These are phyloP conservation scores for Lampris incognitus DNA, from an alignment of 2,113 vertebrate genomes.

Conservation along the genomic window DNA sequence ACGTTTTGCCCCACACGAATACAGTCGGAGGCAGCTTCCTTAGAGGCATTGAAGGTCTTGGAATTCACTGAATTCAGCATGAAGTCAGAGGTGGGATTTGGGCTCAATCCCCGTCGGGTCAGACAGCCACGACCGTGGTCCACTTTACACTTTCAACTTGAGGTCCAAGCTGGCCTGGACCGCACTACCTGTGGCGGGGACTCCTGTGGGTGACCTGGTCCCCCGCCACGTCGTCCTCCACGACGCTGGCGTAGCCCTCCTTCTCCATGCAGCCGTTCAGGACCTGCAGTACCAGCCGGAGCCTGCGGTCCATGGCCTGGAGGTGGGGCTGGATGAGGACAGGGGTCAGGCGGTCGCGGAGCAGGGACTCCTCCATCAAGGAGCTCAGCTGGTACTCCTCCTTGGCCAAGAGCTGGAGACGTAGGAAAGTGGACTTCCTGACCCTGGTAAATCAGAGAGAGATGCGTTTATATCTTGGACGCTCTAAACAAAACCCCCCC, in stretches of 20 bases:
- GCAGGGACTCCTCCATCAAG: constrained; percentile 93
- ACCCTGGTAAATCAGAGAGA: constrained; percentile 79
- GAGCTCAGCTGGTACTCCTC: constrained; percentile 92
- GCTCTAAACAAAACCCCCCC: too few relatives aligned
- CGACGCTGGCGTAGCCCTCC: constrained; percentile 85
- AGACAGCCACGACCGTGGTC: constrained; percentile 58
- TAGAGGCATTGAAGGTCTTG: constrained; percentile 78
- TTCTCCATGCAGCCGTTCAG: constrained; percentile 90
- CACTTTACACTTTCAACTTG: constrained; percentile 30
- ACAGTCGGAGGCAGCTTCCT: constrained; percentile 58
- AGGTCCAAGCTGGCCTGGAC: constrained; percentile 36
- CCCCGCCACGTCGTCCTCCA: constrained; percentile 87
- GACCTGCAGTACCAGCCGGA: constrained; percentile 88
- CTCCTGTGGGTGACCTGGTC: constrained; percentile 76
- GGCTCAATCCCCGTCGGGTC: constrained; percentile 68
- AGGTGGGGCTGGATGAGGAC: constrained; percentile 90
- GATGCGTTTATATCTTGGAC: neutral
- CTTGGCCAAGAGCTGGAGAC: constrained; percentile 92
- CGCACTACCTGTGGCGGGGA: constrained; percentile 89
- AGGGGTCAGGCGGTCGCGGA: constrained; percentile 87
- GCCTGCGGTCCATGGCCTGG: constrained; percentile 92
- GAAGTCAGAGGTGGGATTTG: constrained; percentile 65
- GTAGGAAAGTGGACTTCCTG: constrained; percentile 91
- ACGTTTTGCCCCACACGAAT: constrained; percentile 48
- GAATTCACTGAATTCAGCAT: constrained; percentile 95